Percentiles rank a stretch among this genome's conserved stretches.
Conservation (phyloP, 2,113 vertebrate genomes). For the Cricetomys ansorgei region DNA sequence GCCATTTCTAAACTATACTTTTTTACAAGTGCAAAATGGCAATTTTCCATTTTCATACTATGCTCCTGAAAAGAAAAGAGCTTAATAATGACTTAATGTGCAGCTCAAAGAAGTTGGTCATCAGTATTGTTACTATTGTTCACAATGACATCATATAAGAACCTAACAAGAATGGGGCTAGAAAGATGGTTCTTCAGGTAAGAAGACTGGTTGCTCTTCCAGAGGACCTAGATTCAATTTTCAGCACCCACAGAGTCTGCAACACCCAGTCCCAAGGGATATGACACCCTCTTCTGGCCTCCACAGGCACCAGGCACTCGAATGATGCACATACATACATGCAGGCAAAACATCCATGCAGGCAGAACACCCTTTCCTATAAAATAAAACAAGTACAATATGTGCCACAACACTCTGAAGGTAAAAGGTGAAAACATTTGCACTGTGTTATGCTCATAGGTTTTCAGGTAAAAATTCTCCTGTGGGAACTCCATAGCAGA, state of each 20-base stretch:
- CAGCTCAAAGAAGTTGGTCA: background rate
- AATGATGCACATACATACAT: background rate
- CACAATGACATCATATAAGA: background rate
- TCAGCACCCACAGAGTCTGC: background rate
- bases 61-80: background rate
- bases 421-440: background rate
- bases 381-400: background rate
- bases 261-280: background rate
- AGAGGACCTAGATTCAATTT: background rate
- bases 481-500: background rate
- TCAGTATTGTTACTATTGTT: background rate
- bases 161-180: background rate
- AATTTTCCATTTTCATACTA: background rate
- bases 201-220: background rate
- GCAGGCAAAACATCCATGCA: background rate
- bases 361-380: background rate
- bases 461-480: background rate
- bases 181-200: background rate
- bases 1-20: background rate
- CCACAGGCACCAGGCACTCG: background rate
- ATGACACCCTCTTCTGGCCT: background rate
- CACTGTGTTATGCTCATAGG: background rate
- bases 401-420: slow-evolving; percentile 4
- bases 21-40: background rate
- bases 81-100: background rate